phyloP scores from a whole-genome alignment of 2,113 vertebrate genomes.

The Anguilla japonica region DNA sequence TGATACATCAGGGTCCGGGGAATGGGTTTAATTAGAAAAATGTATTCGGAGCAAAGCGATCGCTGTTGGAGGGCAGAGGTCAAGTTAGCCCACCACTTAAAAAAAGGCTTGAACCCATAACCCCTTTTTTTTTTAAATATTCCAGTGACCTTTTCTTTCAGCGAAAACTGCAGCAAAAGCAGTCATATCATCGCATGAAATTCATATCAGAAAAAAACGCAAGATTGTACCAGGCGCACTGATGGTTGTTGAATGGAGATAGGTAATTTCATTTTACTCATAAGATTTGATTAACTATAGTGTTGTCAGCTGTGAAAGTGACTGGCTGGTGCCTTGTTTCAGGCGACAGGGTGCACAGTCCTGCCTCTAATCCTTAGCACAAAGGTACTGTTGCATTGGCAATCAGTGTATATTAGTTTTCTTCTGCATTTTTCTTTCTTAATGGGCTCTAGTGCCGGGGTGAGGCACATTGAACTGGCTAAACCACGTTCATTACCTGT shows the following conservation, averaged over 20 bases:
- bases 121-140: background rate
- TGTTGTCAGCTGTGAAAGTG: background rate
- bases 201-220: background rate
- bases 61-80: slow-evolving; percentile 1
- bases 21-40: slow-evolving; percentile 29
- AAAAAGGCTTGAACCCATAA: background rate
- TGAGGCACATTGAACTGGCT: too few species aligned
- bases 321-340: background rate
- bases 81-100: background rate
- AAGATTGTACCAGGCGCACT: background rate
- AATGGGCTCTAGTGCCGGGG: too few species aligned
- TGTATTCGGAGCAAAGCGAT: slow-evolving; percentile 20
- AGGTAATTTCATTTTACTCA: background rate
- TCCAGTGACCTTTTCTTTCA: background rate
- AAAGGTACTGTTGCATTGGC: background rate
- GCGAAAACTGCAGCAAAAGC: background rate
- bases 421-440: background rate
- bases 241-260: background rate
- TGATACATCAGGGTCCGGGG: slow-evolving; percentile 24
- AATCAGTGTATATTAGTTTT: background rate
- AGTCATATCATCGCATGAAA: background rate
- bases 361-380: background rate
- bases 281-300: background rate
- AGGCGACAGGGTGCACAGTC: background rate
- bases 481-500: background rate